Conservation (phyloP, 53 echinoderm and acorn worm species). For the Actinopyga echinites region DNA sequence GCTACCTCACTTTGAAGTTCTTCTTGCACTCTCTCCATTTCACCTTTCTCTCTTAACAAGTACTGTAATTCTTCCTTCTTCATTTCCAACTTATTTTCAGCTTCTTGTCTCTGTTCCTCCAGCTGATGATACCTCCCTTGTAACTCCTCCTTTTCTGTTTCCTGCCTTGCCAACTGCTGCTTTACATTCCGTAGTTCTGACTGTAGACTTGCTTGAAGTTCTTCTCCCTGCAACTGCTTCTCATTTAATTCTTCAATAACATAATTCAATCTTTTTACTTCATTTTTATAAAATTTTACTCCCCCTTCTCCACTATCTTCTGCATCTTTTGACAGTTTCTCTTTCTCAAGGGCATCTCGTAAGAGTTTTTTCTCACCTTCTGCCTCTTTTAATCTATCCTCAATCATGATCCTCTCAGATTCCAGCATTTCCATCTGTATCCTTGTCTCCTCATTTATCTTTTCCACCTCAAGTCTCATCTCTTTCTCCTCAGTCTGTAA, state of each 20-base stretch:
- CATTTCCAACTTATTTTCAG: neutral
- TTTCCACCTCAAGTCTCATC: constrained; percentile 42
- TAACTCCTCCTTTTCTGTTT: constrained; percentile 5
- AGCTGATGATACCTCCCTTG: neutral
- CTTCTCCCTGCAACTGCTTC: neutral
- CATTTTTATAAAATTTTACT: neutral
- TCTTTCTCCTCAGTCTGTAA: neutral
- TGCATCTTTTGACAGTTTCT: neutral
- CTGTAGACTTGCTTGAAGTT: neutral
- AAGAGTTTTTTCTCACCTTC: constrained; percentile 48
- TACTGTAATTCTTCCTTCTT: constrained; percentile 8
- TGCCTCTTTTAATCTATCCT: constrained; percentile 50
- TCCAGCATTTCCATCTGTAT: neutral
- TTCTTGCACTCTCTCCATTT: neutral
- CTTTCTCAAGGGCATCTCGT: constrained; percentile 2
- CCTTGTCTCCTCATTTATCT: constrained; percentile 38
- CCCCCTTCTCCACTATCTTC: neutral
- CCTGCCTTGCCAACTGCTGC: neutral
- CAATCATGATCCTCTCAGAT: constrained; percentile 30
- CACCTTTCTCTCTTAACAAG: neutral
- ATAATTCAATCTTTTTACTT: neutral
- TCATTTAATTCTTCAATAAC: constrained; percentile 4
- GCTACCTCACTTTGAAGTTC: neutral
- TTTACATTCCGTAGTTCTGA: neutral
- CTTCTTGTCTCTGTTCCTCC: neutral